These are phyloP conservation scores for Labeo calbasu DNA, from an alignment of 2,797 vertebrate genomes.

Conservation along the genomic window DNA sequence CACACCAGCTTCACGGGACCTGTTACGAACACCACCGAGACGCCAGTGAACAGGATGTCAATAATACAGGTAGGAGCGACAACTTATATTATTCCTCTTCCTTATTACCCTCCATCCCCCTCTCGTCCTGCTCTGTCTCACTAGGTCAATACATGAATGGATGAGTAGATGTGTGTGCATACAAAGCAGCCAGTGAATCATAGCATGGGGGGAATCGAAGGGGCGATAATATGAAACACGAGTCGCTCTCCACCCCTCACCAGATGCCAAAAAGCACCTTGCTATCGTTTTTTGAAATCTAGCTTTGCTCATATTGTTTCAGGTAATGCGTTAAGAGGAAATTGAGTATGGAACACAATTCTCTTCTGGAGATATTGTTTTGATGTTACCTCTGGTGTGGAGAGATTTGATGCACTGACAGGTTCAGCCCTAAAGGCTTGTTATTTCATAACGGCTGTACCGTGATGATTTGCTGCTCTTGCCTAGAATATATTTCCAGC, in stretches of 20 bases:
- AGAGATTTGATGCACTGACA: constrained; percentile 40
- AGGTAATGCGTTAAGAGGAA: constrained; percentile 61
- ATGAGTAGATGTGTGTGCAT: constrained; percentile 33
- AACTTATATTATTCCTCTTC: constrained; percentile 20
- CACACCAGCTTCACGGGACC: constrained; percentile 99
- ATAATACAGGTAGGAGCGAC: constrained; percentile 98
- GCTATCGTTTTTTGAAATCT: constrained; percentile 48
- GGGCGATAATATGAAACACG: constrained; percentile 36
- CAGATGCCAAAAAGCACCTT: constrained; percentile 32
- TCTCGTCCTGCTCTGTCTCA: constrained; percentile 26
- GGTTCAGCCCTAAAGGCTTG: constrained; percentile 47
- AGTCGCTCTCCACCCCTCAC: background rate
- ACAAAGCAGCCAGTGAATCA: constrained; percentile 20
- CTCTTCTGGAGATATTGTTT: constrained; percentile 57
- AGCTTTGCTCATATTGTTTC: constrained; percentile 62
- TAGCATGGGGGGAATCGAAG: background rate
- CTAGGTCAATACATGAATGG: constrained; percentile 43
- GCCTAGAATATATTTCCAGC: constrained; percentile 33
- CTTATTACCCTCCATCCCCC: constrained; percentile 2
- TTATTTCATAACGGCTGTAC: constrained; percentile 47
- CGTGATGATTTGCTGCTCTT: constrained; percentile 36
- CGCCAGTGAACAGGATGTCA: constrained; percentile 98
- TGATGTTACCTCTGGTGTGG: constrained; percentile 34
- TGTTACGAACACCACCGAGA: constrained; percentile 95
- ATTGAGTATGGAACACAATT: constrained; percentile 55